phyloP scores from a whole-genome alignment of 2,797 vertebrate genomes.

The Brachymystax lenok region DNA sequence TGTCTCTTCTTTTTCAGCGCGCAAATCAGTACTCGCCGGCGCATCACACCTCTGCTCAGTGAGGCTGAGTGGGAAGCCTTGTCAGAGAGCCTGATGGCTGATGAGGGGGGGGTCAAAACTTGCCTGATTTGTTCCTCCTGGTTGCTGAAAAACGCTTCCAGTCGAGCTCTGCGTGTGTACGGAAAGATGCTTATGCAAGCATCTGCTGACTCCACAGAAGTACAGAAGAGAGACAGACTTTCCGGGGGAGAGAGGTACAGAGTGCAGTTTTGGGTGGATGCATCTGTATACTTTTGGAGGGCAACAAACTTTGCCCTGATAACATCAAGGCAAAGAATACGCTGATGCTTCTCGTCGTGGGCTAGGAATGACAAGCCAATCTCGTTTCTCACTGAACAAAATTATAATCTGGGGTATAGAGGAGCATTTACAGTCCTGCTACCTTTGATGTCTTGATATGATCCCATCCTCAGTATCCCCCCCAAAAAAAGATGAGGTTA shows the following conservation, averaged over 20 bases:
- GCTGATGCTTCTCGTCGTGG: conserved; percentile 33
- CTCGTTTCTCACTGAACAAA: conserved; percentile 40
- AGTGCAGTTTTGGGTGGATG: conserved; percentile 50
- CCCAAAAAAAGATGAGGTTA: conserved; percentile 54
- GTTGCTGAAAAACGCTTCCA: neutral
- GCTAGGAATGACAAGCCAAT: conserved; percentile 48
- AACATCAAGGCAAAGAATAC: conserved; percentile 49
- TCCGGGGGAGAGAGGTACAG: conserved; percentile 19
- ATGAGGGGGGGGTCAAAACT: conserved; percentile 34
- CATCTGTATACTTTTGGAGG: conserved; percentile 65
- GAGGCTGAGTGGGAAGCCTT: conserved; percentile 14
- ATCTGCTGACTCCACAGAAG: conserved; percentile 37
- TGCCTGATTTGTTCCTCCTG: conserved; percentile 27
- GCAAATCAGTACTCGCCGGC: conserved; percentile 9
- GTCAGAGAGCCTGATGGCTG: conserved; percentile 14
- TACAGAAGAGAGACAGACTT: neutral
- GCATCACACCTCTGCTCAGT: conserved; percentile 10
- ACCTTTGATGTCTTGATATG: conserved; percentile 70
- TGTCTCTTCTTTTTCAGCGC: neutral
- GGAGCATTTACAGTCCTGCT: conserved; percentile 43
- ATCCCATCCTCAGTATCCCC: conserved; percentile 40
- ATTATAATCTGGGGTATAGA: conserved; percentile 45
- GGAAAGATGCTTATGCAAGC: conserved; percentile 34
- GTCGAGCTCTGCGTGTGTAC: neutral
- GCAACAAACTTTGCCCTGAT: conserved; percentile 64